These are phyloP conservation scores for Caerostris darwini DNA, from an alignment of 1,140 invertebrate genomes.

Conservation along the genomic window DNA sequence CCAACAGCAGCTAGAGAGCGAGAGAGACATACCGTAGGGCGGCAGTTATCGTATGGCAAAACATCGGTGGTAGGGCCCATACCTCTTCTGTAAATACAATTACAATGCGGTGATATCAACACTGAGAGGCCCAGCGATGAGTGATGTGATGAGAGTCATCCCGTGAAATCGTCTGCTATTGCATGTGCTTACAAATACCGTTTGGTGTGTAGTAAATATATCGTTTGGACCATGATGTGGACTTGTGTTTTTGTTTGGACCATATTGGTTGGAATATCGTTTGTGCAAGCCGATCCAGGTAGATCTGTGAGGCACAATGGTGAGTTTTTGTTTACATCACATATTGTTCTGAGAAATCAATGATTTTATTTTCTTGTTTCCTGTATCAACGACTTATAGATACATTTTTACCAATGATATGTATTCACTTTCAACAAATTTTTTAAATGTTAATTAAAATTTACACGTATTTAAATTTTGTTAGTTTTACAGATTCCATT, in stretches of 20 bases:
- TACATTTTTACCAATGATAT: no score
- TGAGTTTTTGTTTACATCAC: conserved; percentile 26
- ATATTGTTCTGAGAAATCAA: not conserved
- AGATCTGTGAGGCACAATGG: conserved; percentile 52
- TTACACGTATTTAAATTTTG: no score
- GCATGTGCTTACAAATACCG: not conserved
- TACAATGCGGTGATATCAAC: not conserved
- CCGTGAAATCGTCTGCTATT: not conserved
- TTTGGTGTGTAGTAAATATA: not conserved
- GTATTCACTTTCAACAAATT: no score
- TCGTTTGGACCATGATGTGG: conserved; percentile 3
- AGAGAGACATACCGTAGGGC: not conserved
- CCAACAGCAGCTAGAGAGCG: not conserved
- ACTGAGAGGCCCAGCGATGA: not conserved
- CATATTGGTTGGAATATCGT: conserved; percentile 15
- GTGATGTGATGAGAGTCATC: not conserved
- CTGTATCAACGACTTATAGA: no score
- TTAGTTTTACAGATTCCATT: no score
- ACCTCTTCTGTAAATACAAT: not conserved
- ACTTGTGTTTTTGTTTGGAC: conserved; percentile 14
- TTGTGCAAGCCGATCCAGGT: not conserved
- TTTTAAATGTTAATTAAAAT: no score
- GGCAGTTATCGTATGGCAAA: not conserved
- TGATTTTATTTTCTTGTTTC: not conserved
- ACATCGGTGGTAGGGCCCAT: not conserved